Base-by-base conservation (phyloP, 2,888 invertebrate species). In the Barypeithes pellucidus region DNA sequence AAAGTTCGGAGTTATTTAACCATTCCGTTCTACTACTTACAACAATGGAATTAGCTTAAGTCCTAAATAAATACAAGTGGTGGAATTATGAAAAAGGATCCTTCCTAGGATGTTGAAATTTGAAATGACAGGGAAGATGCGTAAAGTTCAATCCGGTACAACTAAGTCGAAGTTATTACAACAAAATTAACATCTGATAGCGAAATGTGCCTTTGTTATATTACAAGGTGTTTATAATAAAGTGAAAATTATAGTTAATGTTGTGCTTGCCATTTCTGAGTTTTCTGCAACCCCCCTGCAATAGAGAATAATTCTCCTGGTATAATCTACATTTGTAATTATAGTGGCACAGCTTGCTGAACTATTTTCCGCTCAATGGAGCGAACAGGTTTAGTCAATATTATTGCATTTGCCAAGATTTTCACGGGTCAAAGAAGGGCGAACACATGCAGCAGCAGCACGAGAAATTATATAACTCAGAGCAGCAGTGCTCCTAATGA, bases 371-470 rank as follows among this genome's bases (percentile, higher is more conserved):
- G 50, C 43, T 20, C 50, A 33, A 12, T 50, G 50, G 36, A 29
- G 16, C 63, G 50, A 33, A 45, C 11, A 41, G 29, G 33, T 62
- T 45, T 29, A 62, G 63, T 63, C 45, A 24, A 63, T 63, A 47
- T 63, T 47, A 63, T 63, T 63, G 50, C 63, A 62, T 62, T 18
- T 62, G 22, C 61, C 24, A 62, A 62, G 45, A 62, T 43, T 62
- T 62, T 43, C 41, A 62, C 43, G 62, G 43, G 45, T 29, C 43
- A 62, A 62, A 36, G 62, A 62, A 43, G 20, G 39, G 41, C 5
- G 20, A 39, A 60, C 24, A 29, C 62, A 60, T 39, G 41, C 43
- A 45, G 41, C 43, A 45, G 41, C 22, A 14, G 41, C 43, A 16
- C 14, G 39, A 24, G 43, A 54, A 33, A 33, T 24, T 52, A 54